These are phyloP conservation scores for Drosophila takahashii DNA, from an alignment of 1,140 invertebrate genomes.

Conservation along the genomic window DNA sequence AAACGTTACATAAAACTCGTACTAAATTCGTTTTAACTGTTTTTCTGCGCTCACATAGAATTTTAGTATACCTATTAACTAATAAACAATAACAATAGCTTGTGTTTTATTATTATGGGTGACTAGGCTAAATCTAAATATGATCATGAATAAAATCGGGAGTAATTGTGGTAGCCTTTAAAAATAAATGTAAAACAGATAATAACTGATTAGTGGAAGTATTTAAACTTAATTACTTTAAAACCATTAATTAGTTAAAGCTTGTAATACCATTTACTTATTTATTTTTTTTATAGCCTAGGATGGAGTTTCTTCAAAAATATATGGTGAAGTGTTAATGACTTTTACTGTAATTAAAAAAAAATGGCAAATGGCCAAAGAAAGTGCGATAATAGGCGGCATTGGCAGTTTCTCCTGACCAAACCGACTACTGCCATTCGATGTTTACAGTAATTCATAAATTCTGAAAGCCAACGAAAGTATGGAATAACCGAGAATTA, in stretches of 20 bases:
- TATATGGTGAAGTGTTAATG: background rate
- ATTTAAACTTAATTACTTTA: background rate
- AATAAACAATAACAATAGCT: background rate
- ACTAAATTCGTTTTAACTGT: background rate
- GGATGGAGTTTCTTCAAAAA: background rate
- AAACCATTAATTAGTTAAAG: background rate
- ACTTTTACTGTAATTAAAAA: conserved; percentile 5
- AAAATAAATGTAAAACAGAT: background rate
- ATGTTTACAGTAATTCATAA: conserved; percentile 6
- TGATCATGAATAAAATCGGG: too few relatives aligned
- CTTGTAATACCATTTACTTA: background rate
- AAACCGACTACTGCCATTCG: background rate
- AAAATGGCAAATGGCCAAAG: conserved; percentile 12
- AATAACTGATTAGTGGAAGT: background rate
- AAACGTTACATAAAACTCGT: background rate
- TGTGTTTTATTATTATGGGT: too few relatives aligned
- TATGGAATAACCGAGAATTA: conserved; percentile 23
- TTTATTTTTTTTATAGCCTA: background rate
- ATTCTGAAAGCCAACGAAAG: conserved; percentile 39
- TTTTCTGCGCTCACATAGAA: background rate
- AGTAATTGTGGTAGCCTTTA: background rate
- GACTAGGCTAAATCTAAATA: too few relatives aligned
- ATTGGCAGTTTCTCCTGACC: conserved; percentile 18
- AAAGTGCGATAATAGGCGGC: conserved; percentile 6
- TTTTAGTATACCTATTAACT: background rate